A percentile compares a stretch with the other conserved stretches of the same genome.
phyloP scores from a whole-genome alignment of 2,113 vertebrate species.

The Perca flavescens region DNA sequence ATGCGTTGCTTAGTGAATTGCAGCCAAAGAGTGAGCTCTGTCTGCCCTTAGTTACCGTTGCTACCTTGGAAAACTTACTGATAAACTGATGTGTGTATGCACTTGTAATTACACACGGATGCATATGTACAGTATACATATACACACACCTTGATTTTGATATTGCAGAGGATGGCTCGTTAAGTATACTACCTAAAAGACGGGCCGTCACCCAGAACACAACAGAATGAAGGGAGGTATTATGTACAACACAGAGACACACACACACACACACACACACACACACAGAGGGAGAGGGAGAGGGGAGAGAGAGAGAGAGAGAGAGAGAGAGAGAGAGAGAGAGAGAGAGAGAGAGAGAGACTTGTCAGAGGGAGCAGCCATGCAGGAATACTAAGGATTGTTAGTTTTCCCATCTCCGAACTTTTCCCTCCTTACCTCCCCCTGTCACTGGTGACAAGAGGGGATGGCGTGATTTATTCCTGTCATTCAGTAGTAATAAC shows the following conservation, averaged over 20 bases:
- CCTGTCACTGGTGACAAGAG: slow-evolving; percentile 58
- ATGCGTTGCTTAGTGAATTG: neutral
- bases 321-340: too few species aligned
- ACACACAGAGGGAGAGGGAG: too few species aligned
- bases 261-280: too few species aligned
- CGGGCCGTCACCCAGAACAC: slow-evolving; percentile 23
- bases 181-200: slow-evolving; percentile 43
- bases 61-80: neutral
- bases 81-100: neutral
- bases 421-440: slow-evolving; percentile 36
- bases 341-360: too few species aligned
- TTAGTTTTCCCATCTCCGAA: slow-evolving; percentile 60
- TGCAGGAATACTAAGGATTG: slow-evolving; percentile 54
- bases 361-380: slow-evolving; percentile 38
- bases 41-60: neutral
- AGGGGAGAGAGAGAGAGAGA: too few species aligned
- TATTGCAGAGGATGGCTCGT: slow-evolving; percentile 23
- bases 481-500: slow-evolving; percentile 67
- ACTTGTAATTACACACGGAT: slow-evolving; percentile 10
- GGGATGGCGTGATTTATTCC: slow-evolving; percentile 68
- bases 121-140: neutral
- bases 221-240: slow-evolving; percentile 14
- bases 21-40: neutral
- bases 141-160: slow-evolving; percentile 18
- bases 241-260: neutral